These are phyloP conservation scores for Balearica regulorum DNA, from an alignment of 2,797 vertebrate species.

Conservation along the genomic window DNA sequence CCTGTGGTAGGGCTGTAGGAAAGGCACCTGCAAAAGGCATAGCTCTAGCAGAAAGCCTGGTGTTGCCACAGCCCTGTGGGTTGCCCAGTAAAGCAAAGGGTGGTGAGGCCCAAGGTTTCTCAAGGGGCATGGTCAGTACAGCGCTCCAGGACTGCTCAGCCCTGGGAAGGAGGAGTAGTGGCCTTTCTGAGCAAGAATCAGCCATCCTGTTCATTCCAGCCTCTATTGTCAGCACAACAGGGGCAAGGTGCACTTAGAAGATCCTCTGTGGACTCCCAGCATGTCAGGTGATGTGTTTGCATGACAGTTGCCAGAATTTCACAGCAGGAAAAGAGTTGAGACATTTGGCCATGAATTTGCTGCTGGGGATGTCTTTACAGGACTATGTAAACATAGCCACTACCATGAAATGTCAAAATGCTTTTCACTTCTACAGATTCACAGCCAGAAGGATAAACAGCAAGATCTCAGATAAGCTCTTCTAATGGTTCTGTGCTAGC, in stretches of 20 bases:
- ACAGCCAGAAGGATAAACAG: background rate
- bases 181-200: background rate
- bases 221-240: background rate
- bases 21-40: background rate
- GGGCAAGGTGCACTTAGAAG: background rate
- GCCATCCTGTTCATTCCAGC: background rate
- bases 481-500: background rate
- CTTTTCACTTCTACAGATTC: background rate
- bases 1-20: background rate
- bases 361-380: background rate
- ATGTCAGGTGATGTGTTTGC: background rate
- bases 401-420: background rate
- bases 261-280: background rate
- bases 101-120: background rate
- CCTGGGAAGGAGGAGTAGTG: background rate
- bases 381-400: background rate
- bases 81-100: background rate
- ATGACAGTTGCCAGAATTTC: background rate
- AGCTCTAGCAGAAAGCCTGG: background rate
- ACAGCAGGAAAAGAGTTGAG: background rate
- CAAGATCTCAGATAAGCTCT: background rate
- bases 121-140: background rate
- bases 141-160: background rate
- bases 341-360: background rate
- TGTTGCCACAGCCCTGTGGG: background rate